Percentiles rank a stretch among this genome's conserved stretches.
phyloP scores from a whole-genome alignment of 2,797 vertebrate genomes.

The Arnoldichthys spilopterus region DNA sequence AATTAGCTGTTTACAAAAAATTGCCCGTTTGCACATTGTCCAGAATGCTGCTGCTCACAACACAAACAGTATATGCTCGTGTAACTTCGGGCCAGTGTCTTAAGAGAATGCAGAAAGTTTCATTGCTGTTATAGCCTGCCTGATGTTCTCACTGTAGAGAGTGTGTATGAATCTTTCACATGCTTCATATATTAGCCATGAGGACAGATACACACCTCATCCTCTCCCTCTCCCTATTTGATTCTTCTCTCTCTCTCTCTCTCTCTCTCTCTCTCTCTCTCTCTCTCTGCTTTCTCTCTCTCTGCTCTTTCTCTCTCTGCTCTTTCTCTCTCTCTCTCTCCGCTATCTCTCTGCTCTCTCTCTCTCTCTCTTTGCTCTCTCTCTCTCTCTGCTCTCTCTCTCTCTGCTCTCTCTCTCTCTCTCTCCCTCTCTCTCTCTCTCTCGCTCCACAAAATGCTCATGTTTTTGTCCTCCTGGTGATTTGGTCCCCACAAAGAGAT shows the following conservation, averaged over 20 bases:
- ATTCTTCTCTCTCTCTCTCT: conserved; percentile 4
- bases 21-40: too few relatives aligned
- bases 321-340: conserved; percentile 11
- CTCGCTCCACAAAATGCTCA: too few relatives aligned
- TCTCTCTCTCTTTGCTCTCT: neutral
- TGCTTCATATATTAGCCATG: conserved; percentile 73
- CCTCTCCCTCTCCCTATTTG: conserved; percentile 20
- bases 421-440: neutral
- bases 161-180: conserved; percentile 74
- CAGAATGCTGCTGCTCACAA: too few relatives aligned
- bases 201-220: conserved; percentile 54
- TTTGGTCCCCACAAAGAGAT: neutral
- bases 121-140: conserved; percentile 33
- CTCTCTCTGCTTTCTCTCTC: neutral
- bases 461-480: neutral
- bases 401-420: neutral
- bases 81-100: too few relatives aligned
- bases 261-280: neutral
- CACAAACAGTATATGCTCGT: too few relatives aligned
- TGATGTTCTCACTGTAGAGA: conserved; percentile 51
- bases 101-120: neutral
- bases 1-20: too few relatives aligned
- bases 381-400: too few relatives aligned
- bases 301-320: neutral
- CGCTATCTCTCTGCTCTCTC: neutral